Evolutionary conservation across 2,888 invertebrate species (phyloP).

Genomic region (Polyploca ridens): DNA sequence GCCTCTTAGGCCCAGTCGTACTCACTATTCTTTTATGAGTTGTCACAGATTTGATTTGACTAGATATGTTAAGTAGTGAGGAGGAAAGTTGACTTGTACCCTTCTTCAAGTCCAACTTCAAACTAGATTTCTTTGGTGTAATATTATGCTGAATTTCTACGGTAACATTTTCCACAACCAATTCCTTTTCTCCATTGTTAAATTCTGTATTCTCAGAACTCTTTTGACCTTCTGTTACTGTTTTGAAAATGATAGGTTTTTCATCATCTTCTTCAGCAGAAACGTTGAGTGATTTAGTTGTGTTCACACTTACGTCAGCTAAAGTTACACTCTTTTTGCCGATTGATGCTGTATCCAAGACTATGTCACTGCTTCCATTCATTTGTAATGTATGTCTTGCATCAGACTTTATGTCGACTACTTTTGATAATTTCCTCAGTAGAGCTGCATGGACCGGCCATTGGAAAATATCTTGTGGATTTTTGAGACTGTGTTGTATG

Average conservation of each 20-base stretch:
- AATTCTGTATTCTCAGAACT: constrained; percentile 38
- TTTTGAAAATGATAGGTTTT: constrained; percentile 34
- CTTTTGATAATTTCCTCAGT: constrained; percentile 74
- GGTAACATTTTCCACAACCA: constrained; percentile 76
- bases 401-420: constrained; percentile 76
- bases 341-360: constrained; percentile 51
- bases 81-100: constrained; percentile 75
- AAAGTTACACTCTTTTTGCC: constrained; percentile 59
- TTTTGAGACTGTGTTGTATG: constrained; percentile 66
- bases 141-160: constrained; percentile 81
- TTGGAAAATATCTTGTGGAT: constrained; percentile 56
- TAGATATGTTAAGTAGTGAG: constrained; percentile 77
- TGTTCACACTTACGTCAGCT: constrained; percentile 75
- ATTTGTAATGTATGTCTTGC: constrained; percentile 59
- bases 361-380: constrained; percentile 68
- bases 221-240: constrained; percentile 25
- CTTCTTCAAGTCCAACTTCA: constrained; percentile 76
- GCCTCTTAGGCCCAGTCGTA: constrained; percentile 74
- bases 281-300: constrained; percentile 62
- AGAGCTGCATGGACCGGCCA: constrained; percentile 75
- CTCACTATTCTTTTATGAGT: constrained; percentile 79
- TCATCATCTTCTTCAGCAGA: constrained; percentile 60
- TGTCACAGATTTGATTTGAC: constrained; percentile 80
- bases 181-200: constrained; percentile 56
- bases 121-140: constrained; percentile 77